Percentiles rank a stretch among this genome's conserved stretches.
Evolutionary conservation across 2,888 invertebrate species (phyloP).

Genomic region (Catocala fraxini): DNA sequence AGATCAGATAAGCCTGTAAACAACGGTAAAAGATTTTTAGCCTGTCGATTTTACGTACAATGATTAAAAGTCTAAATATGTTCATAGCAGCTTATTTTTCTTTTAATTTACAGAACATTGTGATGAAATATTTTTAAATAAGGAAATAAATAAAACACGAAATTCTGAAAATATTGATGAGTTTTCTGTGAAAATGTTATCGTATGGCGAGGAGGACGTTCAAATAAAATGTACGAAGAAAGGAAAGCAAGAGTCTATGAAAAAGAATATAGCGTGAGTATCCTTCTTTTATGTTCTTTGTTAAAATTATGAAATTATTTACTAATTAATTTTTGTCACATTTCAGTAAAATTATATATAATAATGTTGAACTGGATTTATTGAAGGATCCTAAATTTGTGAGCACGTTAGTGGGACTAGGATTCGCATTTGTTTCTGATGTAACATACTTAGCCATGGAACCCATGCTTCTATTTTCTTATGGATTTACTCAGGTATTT

Average conservation of each 20-base stretch:
- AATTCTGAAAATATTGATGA: constrained; percentile 68
- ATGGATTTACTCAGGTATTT: constrained; percentile 83
- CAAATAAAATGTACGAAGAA: constrained; percentile 58
- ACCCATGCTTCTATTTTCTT: constrained; percentile 88
- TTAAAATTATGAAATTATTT: not conserved
- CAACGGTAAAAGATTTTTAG: constrained; percentile 44
- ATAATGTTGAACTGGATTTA: constrained; percentile 79
- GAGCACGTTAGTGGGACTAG: constrained; percentile 84
- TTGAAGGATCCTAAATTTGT: constrained; percentile 76
- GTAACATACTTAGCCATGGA: constrained; percentile 89
- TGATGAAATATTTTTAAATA: constrained; percentile 10
- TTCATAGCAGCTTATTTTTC: not conserved
- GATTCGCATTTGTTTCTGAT: constrained; percentile 89
- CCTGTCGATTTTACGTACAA: no score
- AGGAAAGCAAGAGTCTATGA: constrained; percentile 69
- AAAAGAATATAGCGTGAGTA: constrained; percentile 80
- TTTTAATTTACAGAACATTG: constrained; percentile 4
- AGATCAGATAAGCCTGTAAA: constrained; percentile 52
- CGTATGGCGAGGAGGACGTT: constrained; percentile 66
- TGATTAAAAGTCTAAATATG: not conserved
- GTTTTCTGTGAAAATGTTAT: constrained; percentile 74
- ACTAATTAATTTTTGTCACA: not conserved
- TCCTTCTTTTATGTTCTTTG: not conserved
- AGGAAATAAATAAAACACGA: constrained; percentile 36
- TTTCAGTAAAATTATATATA: constrained; percentile 80